phyloP scores from a whole-genome alignment of 2,797 vertebrate species.

The Lycodopsis pacificus region DNA sequence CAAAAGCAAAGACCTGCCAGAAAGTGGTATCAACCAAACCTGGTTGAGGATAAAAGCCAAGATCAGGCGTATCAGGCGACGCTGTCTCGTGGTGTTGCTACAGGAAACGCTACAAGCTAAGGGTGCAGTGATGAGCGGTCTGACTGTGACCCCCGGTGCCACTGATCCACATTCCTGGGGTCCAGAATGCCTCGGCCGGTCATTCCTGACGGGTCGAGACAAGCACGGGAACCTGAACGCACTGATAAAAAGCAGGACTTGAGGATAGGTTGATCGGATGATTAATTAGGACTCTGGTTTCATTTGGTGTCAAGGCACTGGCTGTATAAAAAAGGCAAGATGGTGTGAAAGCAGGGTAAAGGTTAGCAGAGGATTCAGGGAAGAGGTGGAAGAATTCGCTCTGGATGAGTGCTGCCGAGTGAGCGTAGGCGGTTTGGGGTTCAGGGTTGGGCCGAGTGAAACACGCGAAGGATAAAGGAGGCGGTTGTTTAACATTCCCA shows the following conservation, averaged over 20 bases:
- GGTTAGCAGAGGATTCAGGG: conserved; percentile 44
- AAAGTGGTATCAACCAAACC: conserved; percentile 22
- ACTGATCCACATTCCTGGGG: conserved; percentile 68
- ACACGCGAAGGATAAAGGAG: conserved; percentile 36
- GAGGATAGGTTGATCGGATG: conserved; percentile 71
- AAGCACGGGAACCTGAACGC: conserved; percentile 72
- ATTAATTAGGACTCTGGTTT: conserved; percentile 81
- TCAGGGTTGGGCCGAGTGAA: conserved; percentile 21
- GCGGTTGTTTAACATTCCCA: conserved; percentile 72
- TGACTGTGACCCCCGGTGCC: conserved; percentile 62
- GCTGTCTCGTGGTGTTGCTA: conserved; percentile 53
- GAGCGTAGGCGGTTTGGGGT: conserved; percentile 28
- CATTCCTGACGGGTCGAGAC: conserved; percentile 80
- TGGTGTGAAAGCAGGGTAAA: conserved; percentile 21
- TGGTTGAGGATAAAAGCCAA: conserved; percentile 25
- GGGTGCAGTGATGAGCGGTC: conserved; percentile 52
- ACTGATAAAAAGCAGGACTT: conserved; percentile 69
- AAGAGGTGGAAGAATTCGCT: conserved; percentile 32
- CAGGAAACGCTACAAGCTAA: conserved; percentile 54
- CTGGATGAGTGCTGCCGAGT: conserved; percentile 34
- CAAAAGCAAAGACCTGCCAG: conserved; percentile 9
- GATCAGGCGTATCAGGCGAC: conserved; percentile 2
- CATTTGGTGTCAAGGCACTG: conserved; percentile 50
- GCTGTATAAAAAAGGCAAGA: conserved; percentile 21
- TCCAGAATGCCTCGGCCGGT: conserved; percentile 65